Evolutionary conservation across 2,797 vertebrate species (phyloP).

Genomic region (Bovichtus diacanthus): DNA sequence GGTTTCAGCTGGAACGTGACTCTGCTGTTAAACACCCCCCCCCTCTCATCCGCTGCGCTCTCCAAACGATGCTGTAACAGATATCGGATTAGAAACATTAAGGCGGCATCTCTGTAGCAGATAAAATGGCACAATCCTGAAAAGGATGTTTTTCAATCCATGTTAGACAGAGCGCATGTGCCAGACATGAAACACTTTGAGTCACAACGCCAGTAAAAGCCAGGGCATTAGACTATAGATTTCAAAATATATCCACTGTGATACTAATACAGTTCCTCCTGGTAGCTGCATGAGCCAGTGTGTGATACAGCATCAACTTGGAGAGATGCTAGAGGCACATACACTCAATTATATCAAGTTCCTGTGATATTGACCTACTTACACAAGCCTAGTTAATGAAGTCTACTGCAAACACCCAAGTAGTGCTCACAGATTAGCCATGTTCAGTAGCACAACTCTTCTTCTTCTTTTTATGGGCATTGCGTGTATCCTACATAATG

Average conservation of each 20-base stretch:
- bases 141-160: slow-evolving; percentile 23
- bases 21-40: slow-evolving; percentile 39
- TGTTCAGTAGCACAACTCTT: slow-evolving; percentile 13
- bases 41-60: background rate
- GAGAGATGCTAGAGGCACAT: slow-evolving; percentile 56
- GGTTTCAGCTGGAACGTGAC: slow-evolving; percentile 66
- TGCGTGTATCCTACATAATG: background rate
- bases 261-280: background rate
- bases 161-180: background rate
- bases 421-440: slow-evolving; percentile 14
- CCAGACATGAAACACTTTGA: background rate
- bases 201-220: background rate
- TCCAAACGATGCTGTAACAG: slow-evolving; percentile 15
- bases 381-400: slow-evolving; percentile 59
- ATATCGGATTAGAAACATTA: slow-evolving; percentile 10
- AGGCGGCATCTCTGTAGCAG: background rate
- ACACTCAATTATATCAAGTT: slow-evolving; percentile 65
- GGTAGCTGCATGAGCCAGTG: slow-evolving; percentile 33
- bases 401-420: slow-evolving; percentile 54
- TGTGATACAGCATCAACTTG: slow-evolving; percentile 55
- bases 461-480: slow-evolving; percentile 4
- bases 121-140: background rate
- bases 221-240: background rate
- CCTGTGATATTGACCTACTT: slow-evolving; percentile 81
- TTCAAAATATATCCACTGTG: slow-evolving; percentile 7